Conservation (phyloP, 2,888 invertebrate species). For the Pyrrhosoma nymphula region DNA sequence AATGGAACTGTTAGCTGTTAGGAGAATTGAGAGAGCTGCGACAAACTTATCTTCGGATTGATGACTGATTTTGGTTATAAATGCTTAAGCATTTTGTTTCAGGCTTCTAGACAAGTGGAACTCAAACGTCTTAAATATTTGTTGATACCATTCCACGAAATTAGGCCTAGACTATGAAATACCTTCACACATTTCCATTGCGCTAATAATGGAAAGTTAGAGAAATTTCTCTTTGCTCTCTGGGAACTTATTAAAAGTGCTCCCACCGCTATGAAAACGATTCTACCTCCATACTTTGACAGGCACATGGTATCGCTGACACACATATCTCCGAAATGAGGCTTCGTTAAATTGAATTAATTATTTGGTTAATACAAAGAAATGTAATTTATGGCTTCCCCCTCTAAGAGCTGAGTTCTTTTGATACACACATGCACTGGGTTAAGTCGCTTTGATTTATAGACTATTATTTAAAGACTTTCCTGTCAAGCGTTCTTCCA, state of each 20-base stretch:
- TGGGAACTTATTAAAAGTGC: neutral
- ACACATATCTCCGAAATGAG: neutral
- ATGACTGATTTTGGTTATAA: neutral
- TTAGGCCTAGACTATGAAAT: too few relatives aligned
- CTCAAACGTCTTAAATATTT: too few relatives aligned
- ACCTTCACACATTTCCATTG: too few relatives aligned
- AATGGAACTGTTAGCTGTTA: too few relatives aligned
- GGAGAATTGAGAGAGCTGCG: too few relatives aligned
- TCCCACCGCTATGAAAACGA: too few relatives aligned
- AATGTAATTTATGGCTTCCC: neutral
- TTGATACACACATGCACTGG: neutral
- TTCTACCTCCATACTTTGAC: neutral
- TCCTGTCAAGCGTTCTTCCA: neutral
- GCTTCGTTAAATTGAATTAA: neutral
- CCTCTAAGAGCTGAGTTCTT: neutral
- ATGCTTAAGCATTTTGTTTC: neutral
- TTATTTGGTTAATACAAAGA: neutral
- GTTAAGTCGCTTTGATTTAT: neutral
- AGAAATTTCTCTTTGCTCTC: neutral
- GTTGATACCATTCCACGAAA: too few relatives aligned
- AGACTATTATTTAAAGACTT: neutral
- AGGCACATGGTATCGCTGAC: neutral
- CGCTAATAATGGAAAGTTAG: neutral
- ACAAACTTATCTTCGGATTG: too few relatives aligned
- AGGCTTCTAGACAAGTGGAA: too few relatives aligned